These are phyloP conservation scores for Myotis yumanensis DNA, from an alignment of 2,113 vertebrate species.

Conservation along the genomic window DNA sequence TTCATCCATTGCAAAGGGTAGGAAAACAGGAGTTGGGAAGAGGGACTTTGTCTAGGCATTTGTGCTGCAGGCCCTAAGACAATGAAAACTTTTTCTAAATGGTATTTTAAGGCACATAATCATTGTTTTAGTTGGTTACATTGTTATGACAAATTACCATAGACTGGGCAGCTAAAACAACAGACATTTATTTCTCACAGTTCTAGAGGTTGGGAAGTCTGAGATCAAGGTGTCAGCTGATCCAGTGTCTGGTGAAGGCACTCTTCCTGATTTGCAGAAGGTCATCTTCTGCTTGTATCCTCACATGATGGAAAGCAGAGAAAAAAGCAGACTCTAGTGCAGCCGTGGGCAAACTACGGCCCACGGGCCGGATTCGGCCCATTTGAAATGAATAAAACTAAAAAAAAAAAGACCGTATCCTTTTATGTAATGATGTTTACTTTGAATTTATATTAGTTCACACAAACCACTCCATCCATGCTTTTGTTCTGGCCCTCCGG, in stretches of 20 bases:
- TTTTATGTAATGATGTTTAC: too few species aligned
- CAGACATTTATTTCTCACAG: background rate
- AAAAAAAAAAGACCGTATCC: too few species aligned
- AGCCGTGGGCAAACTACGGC: too few species aligned
- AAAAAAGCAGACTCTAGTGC: background rate
- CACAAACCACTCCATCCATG: too few species aligned
- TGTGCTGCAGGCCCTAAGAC: background rate
- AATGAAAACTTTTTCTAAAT: background rate
- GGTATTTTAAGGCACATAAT: background rate
- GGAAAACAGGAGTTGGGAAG: background rate
- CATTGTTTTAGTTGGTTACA: background rate
- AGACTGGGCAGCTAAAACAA: background rate
- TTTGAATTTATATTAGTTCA: too few species aligned
- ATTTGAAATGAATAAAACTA: too few species aligned
- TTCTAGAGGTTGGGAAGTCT: background rate
- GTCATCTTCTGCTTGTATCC: background rate
- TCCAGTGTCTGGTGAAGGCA: background rate
- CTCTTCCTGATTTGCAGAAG: background rate
- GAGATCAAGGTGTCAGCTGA: background rate
- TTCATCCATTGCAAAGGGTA: background rate
- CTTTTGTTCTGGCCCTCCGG: too few species aligned
- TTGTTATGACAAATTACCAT: background rate
- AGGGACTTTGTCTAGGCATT: background rate
- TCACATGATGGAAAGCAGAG: background rate
- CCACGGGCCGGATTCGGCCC: too few species aligned